These are phyloP conservation scores for Acrossocheilus wenchowensis DNA, from an alignment of 2,797 vertebrate species.

Conservation along the genomic window DNA sequence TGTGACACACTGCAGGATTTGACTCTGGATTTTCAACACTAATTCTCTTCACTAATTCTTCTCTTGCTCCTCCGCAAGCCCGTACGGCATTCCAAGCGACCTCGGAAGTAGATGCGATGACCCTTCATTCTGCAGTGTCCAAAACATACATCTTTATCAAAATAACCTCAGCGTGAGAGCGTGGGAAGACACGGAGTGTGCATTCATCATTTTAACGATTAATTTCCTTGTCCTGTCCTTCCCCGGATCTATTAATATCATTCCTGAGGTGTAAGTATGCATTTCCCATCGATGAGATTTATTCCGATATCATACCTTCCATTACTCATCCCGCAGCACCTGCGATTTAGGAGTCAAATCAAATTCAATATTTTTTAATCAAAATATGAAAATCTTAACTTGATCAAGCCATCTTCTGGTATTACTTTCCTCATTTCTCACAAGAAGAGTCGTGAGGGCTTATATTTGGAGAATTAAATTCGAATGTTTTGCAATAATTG, in stretches of 20 bases:
- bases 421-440: conserved; percentile 57
- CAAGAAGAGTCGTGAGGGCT: conserved; percentile 16
- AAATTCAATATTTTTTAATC: conserved; percentile 61
- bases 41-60: conserved; percentile 59
- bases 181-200: conserved; percentile 76
- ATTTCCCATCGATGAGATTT: conserved; percentile 72
- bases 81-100: conserved; percentile 72
- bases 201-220: conserved; percentile 82
- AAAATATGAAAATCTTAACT: conserved; percentile 61
- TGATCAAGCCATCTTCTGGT: conserved; percentile 51
- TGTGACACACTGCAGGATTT: not conserved
- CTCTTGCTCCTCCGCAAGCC: conserved; percentile 70
- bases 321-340: conserved; percentile 76
- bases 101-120: conserved; percentile 79
- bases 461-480: conserved; percentile 28
- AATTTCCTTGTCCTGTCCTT: conserved; percentile 78
- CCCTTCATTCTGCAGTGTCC: conserved; percentile 76
- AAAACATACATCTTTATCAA: conserved; percentile 81
- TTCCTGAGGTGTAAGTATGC: conserved; percentile 71
- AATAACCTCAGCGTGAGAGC: conserved; percentile 79
- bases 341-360: conserved; percentile 57
- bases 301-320: conserved; percentile 81
- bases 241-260: conserved; percentile 79
- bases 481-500: conserved; percentile 34
- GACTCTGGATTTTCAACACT: conserved; percentile 25